phyloP scores from a whole-genome alignment of 2,888 invertebrate species.

The Portevinia maculata region DNA sequence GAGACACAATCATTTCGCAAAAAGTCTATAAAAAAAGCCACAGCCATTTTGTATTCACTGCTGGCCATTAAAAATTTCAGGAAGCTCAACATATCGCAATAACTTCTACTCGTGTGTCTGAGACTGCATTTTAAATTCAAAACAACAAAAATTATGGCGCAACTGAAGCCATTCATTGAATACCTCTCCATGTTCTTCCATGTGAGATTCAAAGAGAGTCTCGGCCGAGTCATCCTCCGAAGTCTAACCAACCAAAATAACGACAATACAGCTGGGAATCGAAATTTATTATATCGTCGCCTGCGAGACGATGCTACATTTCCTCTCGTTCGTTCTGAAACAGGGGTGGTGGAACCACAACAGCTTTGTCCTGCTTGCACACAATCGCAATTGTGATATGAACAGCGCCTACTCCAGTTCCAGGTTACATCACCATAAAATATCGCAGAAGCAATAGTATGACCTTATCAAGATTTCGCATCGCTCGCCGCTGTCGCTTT shows the following conservation, averaged over 20 bases:
- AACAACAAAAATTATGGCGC: constrained; percentile 72
- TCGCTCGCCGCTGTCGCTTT: constrained; percentile 45
- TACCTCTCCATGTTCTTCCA: constrained; percentile 69
- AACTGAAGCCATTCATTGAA: constrained; percentile 73
- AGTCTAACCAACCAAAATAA: constrained; percentile 56
- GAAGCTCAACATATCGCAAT: constrained; percentile 71
- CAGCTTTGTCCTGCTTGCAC: constrained; percentile 71
- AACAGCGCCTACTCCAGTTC: constrained; percentile 73
- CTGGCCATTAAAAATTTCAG: constrained; percentile 69
- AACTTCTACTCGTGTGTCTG: constrained; percentile 60
- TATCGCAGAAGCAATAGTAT: constrained; percentile 68
- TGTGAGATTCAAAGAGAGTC: constrained; percentile 57
- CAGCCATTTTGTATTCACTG: constrained; percentile 62
- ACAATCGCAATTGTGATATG: constrained; percentile 70
- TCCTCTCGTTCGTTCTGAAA: constrained; percentile 21
- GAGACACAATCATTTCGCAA: neutral
- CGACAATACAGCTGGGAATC: constrained; percentile 67
- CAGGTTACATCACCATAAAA: constrained; percentile 72
- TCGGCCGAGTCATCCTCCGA: constrained; percentile 8
- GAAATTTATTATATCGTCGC: constrained; percentile 54
- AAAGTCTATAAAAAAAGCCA: constrained; percentile 20
- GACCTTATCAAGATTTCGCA: constrained; percentile 71
- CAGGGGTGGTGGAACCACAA: constrained; percentile 16
- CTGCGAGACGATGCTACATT: constrained; percentile 6
- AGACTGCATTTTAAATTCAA: constrained; percentile 71